These are phyloP conservation scores for Setipinna tenuifilis DNA, from an alignment of 2,797 vertebrate species.

Conservation along the genomic window DNA sequence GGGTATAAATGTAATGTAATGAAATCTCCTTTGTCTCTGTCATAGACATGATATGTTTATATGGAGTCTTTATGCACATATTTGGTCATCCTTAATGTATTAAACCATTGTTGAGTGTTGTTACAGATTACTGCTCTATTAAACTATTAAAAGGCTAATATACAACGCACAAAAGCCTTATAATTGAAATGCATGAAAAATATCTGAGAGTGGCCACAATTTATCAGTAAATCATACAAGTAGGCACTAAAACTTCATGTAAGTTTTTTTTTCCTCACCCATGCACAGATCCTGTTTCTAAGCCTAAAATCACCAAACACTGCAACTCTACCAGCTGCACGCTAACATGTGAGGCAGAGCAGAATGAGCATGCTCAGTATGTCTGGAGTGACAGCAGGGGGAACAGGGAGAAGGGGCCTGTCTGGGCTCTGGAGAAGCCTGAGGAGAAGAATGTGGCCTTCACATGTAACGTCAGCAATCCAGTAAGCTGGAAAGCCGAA, in stretches of 20 bases:
- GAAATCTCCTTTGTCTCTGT: too few relatives aligned
- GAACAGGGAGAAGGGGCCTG: neutral
- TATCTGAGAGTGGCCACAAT: too few relatives aligned
- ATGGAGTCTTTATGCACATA: too few relatives aligned
- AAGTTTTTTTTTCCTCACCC: neutral
- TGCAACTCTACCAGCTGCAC: neutral
- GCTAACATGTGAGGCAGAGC: neutral
- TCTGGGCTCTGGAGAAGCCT: neutral
- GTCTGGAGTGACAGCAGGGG: neutral
- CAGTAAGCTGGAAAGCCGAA: neutral
- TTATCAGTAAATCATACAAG: too few relatives aligned
- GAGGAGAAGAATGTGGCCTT: neutral
- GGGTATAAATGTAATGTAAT: too few relatives aligned
- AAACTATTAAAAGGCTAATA: too few relatives aligned
- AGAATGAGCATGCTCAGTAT: neutral
- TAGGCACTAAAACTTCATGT: neutral
- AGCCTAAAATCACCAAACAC: neutral
- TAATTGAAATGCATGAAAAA: too few relatives aligned
- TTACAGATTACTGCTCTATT: too few relatives aligned
- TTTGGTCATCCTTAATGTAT: too few relatives aligned
- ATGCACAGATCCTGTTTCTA: neutral
- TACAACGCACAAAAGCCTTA: too few relatives aligned
- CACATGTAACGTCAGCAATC: slow-evolving; percentile 7
- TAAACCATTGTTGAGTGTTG: too few relatives aligned
- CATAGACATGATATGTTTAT: too few relatives aligned